Evolutionary conservation across 2,797 vertebrate species (phyloP).

Genomic region (Capromys pilorides): DNA sequence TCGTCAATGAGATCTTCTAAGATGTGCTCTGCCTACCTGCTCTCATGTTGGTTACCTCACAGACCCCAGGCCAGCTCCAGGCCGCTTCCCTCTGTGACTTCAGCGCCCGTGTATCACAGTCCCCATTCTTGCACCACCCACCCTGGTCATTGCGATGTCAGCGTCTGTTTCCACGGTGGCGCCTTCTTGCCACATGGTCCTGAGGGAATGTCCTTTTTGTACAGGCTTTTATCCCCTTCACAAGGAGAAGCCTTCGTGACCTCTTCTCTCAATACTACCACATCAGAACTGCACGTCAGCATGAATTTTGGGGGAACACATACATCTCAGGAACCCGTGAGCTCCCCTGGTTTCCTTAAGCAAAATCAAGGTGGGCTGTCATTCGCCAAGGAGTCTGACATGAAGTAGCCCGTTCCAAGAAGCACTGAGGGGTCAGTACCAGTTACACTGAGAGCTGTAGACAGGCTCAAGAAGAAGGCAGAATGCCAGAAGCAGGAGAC

Average conservation of each 20-base stretch:
- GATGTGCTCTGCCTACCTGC: background rate
- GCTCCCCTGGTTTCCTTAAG: background rate
- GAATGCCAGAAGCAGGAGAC: background rate
- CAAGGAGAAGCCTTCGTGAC: background rate
- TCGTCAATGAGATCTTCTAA: background rate
- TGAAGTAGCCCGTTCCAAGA: background rate
- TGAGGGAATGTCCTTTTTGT: background rate
- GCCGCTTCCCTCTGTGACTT: conserved; percentile 53
- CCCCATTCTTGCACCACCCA: background rate
- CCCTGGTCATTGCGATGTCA: background rate
- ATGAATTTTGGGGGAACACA: background rate
- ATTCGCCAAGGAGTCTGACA: background rate
- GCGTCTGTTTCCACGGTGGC: background rate
- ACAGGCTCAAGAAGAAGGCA: background rate
- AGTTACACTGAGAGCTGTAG: background rate
- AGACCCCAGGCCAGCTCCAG: background rate
- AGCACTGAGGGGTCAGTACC: background rate
- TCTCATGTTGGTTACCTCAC: background rate
- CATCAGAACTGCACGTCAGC: background rate
- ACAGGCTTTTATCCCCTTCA: background rate
- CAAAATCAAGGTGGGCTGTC: background rate
- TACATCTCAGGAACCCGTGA: background rate
- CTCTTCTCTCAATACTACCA: background rate
- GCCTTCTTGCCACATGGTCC: background rate
- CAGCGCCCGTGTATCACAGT: conserved; percentile 11